Evolutionary conservation across 1,140 invertebrate species (phyloP), one percentile per base, ranked within the genome.

Genomic region (Euura lappo): DNA sequence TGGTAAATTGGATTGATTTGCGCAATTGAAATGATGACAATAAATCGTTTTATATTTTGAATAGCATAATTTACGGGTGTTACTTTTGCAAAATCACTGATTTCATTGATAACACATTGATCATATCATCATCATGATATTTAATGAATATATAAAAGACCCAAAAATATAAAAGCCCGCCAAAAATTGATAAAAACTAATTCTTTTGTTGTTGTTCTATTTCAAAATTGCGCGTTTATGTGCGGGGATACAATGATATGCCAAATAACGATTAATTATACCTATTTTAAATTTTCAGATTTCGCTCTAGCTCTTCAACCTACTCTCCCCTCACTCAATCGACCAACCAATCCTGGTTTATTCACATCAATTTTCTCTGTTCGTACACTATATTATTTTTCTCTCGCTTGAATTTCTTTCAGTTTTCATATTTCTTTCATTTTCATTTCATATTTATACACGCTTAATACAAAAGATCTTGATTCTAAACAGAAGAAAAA

Each of bases 101-200:
- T 28, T 28, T 28, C 28, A 28, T 28, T 28, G 28, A 6, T 60
- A 60, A 60, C 13, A 60, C 3, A 8, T n/a, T 60, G 8, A 60
- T 60, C 8, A 60, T 11, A 60, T 60, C 51, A 60, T 60, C 51
- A 60, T 28, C 28, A 28, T 28, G 28, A 28, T 28, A 1, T 28
- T 28, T 28, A 28, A 28, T 28, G 28, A 11, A 60, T 60, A n/a
- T 60, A 80, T 81, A 74, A 84, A 83, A 81, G 77, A 82, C 76
- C 87, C 86, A 88, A 88, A 88, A 88, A 88, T 88, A 88, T 88
- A 88, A 88, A 88, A 88, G 84, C 84, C 87, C 83, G 87, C 86
- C 86, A 88, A 85, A 86, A 86, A 83, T 43, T 76, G 47, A 69
- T 4, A 47, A 65, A 69, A 65, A 6, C 65, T 8, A 51, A 8